Evolutionary conservation across 1,140 invertebrate species (phyloP).

Genomic region (Platorchestia sp.): DNA sequence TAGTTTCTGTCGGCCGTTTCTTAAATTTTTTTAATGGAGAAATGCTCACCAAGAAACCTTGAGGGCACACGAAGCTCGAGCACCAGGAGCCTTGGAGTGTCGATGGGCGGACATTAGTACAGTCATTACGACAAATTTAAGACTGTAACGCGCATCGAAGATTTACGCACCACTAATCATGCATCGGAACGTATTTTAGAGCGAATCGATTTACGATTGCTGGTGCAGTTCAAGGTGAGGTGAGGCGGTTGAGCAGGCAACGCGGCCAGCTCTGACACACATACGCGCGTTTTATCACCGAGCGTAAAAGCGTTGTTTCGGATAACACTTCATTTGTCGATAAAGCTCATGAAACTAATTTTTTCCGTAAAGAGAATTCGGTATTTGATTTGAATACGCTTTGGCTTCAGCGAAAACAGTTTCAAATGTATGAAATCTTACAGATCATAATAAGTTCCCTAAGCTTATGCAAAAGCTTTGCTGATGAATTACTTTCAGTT

Average conservation of each 20-base stretch:
- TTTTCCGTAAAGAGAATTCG: background rate
- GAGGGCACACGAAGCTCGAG: background rate
- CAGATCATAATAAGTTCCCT: too few species aligned
- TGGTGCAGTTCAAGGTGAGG: background rate
- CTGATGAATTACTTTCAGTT: too few species aligned
- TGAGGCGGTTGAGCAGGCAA: background rate
- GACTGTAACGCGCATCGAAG: background rate
- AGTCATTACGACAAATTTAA: slow-evolving; percentile 24
- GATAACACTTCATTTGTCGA: background rate
- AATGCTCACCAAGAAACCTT: background rate
- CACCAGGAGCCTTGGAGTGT: background rate
- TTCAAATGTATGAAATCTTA: too few species aligned
- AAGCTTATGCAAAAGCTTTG: too few species aligned
- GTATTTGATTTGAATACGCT: background rate
- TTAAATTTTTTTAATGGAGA: background rate
- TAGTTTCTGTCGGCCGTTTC: background rate
- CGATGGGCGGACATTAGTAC: background rate
- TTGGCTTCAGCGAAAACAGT: background rate
- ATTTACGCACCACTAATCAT: slow-evolving; percentile 25
- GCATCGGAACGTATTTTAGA: background rate
- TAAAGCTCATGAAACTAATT: background rate
- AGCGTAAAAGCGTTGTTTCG: background rate
- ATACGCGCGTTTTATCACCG: background rate
- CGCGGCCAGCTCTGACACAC: background rate
- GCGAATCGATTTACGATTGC: slow-evolving; percentile 15